These are phyloP conservation scores for Callosobruchus maculatus DNA, from an alignment of 2,888 invertebrate species.

Conservation along the genomic window DNA sequence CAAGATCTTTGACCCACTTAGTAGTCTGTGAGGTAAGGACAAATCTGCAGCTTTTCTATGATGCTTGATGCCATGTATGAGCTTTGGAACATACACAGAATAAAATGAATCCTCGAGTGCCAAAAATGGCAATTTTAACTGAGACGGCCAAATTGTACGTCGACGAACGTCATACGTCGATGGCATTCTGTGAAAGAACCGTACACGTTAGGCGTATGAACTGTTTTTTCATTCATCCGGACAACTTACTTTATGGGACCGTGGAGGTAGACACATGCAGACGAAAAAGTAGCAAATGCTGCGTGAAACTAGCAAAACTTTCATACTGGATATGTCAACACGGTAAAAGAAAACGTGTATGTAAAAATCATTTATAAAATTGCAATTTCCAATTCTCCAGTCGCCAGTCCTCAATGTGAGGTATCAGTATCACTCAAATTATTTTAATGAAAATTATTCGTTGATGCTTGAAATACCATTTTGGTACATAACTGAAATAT, in stretches of 20 bases:
- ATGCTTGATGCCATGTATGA: too few species aligned
- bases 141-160: too few species aligned
- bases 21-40: too few species aligned
- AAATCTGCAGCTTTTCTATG: too few species aligned
- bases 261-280: constrained; percentile 6
- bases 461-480: constrained; percentile 13
- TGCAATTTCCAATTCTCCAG: constrained; percentile 6
- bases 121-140: too few species aligned
- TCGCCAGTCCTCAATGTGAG: constrained; percentile 1
- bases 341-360: constrained; percentile 5
- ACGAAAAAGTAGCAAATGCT: constrained; percentile 5
- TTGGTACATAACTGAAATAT: constrained; percentile 8
- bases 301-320: constrained; percentile 4
- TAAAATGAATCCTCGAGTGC: too few species aligned
- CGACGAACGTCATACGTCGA: too few species aligned
- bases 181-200: too few species aligned
- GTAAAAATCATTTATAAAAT: constrained; percentile 6
- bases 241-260: constrained; percentile 2
- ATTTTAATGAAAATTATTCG: constrained; percentile 13
- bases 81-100: too few species aligned
- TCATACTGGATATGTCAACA: constrained; percentile 3
- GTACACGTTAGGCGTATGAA: constrained; percentile 1
- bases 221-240: constrained; percentile 3
- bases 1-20: too few species aligned
- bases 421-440: constrained; percentile 8